Evolutionary conservation across 2,113 vertebrate genomes (phyloP).

Genomic region (Hemiprocne comata): DNA sequence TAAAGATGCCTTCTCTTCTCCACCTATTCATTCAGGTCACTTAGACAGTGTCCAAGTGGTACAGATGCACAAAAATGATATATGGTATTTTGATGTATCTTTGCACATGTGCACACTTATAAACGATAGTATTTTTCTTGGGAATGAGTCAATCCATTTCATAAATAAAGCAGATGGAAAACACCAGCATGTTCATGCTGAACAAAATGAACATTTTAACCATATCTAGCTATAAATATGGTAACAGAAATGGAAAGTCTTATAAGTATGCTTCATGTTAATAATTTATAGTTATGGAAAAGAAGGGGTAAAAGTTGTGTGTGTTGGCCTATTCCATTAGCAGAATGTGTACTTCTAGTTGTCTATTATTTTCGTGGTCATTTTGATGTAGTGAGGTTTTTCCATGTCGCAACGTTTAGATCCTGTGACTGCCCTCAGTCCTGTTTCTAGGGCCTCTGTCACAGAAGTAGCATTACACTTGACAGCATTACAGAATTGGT

Average conservation of each 20-base stretch:
- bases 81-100: not conserved
- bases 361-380: not conserved
- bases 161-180: not conserved
- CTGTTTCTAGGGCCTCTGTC: not conserved
- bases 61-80: not conserved
- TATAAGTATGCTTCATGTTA: not conserved
- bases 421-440: not conserved
- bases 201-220: not conserved
- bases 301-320: not conserved
- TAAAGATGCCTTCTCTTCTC: not conserved
- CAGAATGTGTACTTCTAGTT: not conserved
- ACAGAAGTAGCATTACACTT: fast-evolving
- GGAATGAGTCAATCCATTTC: not conserved
- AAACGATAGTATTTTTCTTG: not conserved
- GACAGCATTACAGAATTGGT: fast-evolving
- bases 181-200: not conserved
- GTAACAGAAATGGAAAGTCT: not conserved
- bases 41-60: not conserved
- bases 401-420: fast-evolving
- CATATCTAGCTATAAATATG: not conserved
- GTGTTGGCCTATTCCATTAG: not conserved
- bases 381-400: not conserved
- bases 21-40: not conserved
- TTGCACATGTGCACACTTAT: not conserved
- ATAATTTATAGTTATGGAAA: not conserved